Base-by-base conservation (phyloP, 2,888 invertebrate species). In the Oconnorella tubifera region DNA sequence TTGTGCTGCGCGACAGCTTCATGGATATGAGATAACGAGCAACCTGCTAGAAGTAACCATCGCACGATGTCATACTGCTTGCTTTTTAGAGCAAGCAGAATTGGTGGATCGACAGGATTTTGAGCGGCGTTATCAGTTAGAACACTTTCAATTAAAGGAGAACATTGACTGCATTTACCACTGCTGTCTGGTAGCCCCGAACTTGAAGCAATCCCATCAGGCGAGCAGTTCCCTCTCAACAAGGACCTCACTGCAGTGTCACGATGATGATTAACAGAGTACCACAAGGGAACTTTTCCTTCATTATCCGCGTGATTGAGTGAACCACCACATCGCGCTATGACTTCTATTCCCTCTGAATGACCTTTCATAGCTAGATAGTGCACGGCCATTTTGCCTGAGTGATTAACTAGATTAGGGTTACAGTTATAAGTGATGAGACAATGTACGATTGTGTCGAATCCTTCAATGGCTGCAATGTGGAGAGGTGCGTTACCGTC, bases 341-440 rank as follows among this genome's bases (percentile, higher is more conserved):
- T 68, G 31, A 72, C 73, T 27, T 74, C 70, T 2, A 79, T 74
- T 56, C 74, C 73, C 3, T 72, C 72, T 3, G 70, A 65, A 59
- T 79, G 80, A n/a, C 78, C 78, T 70, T 79, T 79, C 68, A 74
- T 75, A 3, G 80, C 73, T 31, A 80, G 57, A 31, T 76, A 75
- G 62, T 80, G 80, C 2, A 79, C 63, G 0, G 78, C 75, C 3
- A 75, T 75, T 49, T 73, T 71, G 1, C 72, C 72, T 6, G 68
- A 71, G 10, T 64, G 63, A 60, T 75, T 78, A 4, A 73, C 64
- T 25, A 77, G 65, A 66, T 78, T 77, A 2, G 77, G 76, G 63
- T 77, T 70, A 66, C 76, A 76, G 0, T 76, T 72, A 29, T 70
- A 68, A 4, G 53, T 56, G 14, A 73, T 65, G 19, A 79, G 66